Percentiles rank a stretch among this genome's conserved stretches.
phyloP scores from a whole-genome alignment of 2,113 vertebrate species.

The Paramormyrops kingsleyae region DNA sequence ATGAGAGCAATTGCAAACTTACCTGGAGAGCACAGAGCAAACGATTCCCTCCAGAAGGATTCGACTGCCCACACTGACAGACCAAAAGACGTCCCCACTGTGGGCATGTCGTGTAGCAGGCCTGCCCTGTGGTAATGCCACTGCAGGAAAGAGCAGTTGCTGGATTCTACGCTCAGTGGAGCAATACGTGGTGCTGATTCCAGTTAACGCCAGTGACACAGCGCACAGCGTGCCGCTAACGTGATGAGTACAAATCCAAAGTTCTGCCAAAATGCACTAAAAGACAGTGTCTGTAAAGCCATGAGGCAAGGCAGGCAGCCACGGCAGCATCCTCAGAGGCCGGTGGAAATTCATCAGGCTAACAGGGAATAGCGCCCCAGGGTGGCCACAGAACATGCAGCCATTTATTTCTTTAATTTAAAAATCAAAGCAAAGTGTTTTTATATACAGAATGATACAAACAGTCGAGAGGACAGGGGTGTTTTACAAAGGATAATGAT shows the following conservation, averaged over 20 bases:
- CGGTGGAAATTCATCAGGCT: not conserved
- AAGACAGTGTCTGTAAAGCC: not conserved
- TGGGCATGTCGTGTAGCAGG: too few species aligned
- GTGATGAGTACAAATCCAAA: not conserved
- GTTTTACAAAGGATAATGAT: constrained; percentile 65
- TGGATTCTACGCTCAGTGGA: not conserved
- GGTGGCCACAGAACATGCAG: constrained; percentile 14
- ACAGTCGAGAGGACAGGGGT: constrained; percentile 62
- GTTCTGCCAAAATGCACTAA: not conserved
- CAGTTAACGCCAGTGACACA: not conserved
- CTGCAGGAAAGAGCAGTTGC: not conserved
- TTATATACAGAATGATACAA: constrained; percentile 69
- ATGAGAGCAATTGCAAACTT: too few species aligned
- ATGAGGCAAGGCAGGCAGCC: not conserved
- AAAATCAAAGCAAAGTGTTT: constrained; percentile 72
- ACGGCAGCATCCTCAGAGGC: not conserved
- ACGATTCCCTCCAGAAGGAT: too few species aligned
- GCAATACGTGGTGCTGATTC: not conserved
- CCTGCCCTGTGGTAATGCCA: not conserved
- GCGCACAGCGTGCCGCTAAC: not conserved
- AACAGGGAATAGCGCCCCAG: not conserved
- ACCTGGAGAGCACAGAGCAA: too few species aligned
- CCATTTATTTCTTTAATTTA: constrained; percentile 61
- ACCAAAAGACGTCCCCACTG: too few species aligned
- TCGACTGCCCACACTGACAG: too few species aligned